Percentiles rank a stretch among this genome's conserved stretches.
Conservation (phyloP, 2,888 invertebrate species). For the Synanthedon andrenaeformis region DNA sequence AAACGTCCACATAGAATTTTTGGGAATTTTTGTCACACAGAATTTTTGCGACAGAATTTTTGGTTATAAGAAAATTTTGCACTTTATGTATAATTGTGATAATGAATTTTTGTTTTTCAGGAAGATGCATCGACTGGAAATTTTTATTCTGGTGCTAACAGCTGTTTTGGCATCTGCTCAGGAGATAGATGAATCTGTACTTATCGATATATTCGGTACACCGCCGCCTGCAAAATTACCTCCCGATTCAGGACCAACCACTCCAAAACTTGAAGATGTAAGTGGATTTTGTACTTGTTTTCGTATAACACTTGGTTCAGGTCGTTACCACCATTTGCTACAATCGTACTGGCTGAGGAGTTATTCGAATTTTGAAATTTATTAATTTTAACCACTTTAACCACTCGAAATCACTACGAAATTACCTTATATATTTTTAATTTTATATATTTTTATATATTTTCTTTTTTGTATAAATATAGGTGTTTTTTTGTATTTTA, state of each 20-base stretch:
- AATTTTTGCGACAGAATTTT: too few relatives aligned
- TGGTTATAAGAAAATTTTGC: too few relatives aligned
- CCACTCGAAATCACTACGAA: too few relatives aligned
- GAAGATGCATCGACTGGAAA: background rate
- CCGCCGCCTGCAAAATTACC: conserved; percentile 16
- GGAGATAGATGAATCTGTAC: conserved; percentile 13
- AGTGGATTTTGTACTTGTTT: conserved; percentile 9
- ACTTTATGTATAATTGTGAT: too few relatives aligned
- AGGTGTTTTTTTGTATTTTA: too few relatives aligned
- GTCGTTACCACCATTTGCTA: background rate
- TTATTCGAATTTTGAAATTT: background rate
- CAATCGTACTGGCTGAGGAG: background rate
- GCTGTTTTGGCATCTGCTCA: conserved; percentile 12
- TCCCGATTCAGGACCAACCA: conserved; percentile 5
- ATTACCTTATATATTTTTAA: too few relatives aligned
- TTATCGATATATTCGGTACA: conserved; percentile 27
- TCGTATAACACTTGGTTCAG: background rate
- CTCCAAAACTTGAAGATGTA: conserved; percentile 22
- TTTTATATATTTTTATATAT: too few relatives aligned
- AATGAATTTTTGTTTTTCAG: background rate
- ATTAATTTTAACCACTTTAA: too few relatives aligned
- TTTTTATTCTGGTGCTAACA: conserved; percentile 5
- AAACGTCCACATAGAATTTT: too few relatives aligned
- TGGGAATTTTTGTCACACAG: too few relatives aligned
- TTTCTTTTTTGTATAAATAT: too few relatives aligned